Evolutionary conservation across 2,113 vertebrate species (phyloP), one percentile per base, ranked within the genome.

Genomic region (Vombatus ursinus): DNA sequence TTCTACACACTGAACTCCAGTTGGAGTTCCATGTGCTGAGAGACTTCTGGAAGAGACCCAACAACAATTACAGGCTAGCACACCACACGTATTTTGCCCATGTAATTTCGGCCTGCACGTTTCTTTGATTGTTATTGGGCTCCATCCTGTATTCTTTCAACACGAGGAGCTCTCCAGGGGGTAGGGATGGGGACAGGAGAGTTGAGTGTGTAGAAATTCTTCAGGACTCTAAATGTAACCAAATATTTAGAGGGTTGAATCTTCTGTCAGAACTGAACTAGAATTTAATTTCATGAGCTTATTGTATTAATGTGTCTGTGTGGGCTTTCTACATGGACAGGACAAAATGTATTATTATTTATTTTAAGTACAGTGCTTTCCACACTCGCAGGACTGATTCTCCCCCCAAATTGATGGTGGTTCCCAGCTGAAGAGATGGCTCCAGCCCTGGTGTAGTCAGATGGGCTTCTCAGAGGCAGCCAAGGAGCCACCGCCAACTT

Each of bases 41-140:
- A 97, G 95, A 50, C 96, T 96, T 51, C 96, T 98, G 97, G 98
- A 98, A 96, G 90, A 95, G 53, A 68, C 95, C 97, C 97, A 96
- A 95, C 92, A 50, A 90, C 28, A 94, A 94, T 96, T 95, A 94
- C 89, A 95, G 95, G 94, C 90, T 22, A 95, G 89, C 12, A 37
- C 48, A 92, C 96, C 91, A 25, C 90, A 50, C 92, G 96, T 90
- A 53, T 54, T 94, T 95, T 95, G 96, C 96, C 93, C 50, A 22
- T 52, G 51, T 89, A 51, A 93, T 94, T 95, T 95, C 95, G 96
- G 93, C 92, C 94, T 96, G 97, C 96, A 96, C 95, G 91, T 95
- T 92, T 93, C n/a, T 94, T 93, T 53, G 93, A 90, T 93, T 93
- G 95, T 92, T 92, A 94, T 10, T 89, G 90, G 93, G 92, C 95